Evolutionary conservation across 2,113 vertebrate genomes (phyloP).

Genomic region (Cinclus cinclus): DNA sequence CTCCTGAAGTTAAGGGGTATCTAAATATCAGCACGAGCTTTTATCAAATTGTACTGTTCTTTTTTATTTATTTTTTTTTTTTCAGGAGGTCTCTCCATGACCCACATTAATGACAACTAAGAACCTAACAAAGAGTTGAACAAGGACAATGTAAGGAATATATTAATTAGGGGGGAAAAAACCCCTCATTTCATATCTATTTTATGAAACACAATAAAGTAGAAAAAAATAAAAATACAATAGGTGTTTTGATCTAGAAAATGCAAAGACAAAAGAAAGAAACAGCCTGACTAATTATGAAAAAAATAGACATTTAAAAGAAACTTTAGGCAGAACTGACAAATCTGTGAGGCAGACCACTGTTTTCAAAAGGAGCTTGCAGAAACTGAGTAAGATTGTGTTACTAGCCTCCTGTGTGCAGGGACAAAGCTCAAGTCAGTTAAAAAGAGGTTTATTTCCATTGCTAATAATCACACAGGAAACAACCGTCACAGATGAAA

Average conservation of each 20-base stretch:
- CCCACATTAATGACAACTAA: neutral
- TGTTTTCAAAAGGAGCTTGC: neutral
- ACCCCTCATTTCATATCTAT: rapidly evolving
- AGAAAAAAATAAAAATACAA: neutral
- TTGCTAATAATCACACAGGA: neutral
- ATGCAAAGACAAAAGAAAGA: neutral
- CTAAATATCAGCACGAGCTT: neutral
- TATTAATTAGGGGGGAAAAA: neutral
- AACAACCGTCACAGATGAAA: neutral
- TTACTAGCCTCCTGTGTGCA: neutral
- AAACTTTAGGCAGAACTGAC: neutral
- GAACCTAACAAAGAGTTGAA: neutral
- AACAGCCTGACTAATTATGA: neutral
- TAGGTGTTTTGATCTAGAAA: neutral
- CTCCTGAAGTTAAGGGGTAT: neutral
- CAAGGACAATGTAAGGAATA: neutral
- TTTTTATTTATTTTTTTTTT: neutral
- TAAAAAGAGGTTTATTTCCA: neutral
- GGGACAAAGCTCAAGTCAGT: neutral
- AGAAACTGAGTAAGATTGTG: neutral
- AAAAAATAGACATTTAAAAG: neutral
- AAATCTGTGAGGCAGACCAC: neutral
- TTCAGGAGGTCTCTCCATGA: rapidly evolving
- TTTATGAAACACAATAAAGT: neutral
- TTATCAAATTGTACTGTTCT: neutral